phyloP scores from a whole-genome alignment of 1,140 invertebrate species.

The Orussus abietinus region DNA sequence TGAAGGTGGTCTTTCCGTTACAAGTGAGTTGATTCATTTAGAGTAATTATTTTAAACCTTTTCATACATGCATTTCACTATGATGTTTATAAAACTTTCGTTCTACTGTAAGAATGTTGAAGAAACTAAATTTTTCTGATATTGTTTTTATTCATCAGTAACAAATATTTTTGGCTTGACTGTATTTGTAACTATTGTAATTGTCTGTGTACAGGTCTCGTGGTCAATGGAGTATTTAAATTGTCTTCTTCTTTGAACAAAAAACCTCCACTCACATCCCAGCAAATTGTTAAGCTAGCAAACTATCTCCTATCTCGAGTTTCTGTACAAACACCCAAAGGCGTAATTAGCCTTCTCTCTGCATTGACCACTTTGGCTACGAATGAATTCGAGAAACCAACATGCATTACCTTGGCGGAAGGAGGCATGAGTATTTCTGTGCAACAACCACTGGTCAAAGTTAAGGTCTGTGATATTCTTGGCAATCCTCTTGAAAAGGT shows the following conservation, averaged over 20 bases:
- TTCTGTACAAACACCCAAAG: slow-evolving; percentile 82
- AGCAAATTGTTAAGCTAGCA: slow-evolving; percentile 85
- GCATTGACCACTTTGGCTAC: slow-evolving; percentile 68
- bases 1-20: slow-evolving; percentile 78
- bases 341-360: slow-evolving; percentile 74
- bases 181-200: slow-evolving; percentile 3
- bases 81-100: slow-evolving; percentile 32
- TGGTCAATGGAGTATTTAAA: slow-evolving; percentile 72
- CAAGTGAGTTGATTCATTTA: slow-evolving; percentile 43
- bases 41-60: not conserved
- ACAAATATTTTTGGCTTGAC: slow-evolving; percentile 1
- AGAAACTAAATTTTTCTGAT: slow-evolving; percentile 17
- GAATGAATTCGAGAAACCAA: slow-evolving; percentile 65
- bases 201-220: slow-evolving; percentile 52
- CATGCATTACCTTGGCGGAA: slow-evolving; percentile 74
- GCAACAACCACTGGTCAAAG: slow-evolving; percentile 66
- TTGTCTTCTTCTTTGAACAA: slow-evolving; percentile 68
- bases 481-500: slow-evolving; percentile 65
- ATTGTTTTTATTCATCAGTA: not conserved
- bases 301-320: slow-evolving; percentile 89
- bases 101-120: slow-evolving; percentile 28
- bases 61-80: slow-evolving; percentile 5
- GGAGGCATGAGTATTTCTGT: slow-evolving; percentile 68
- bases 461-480: slow-evolving; percentile 82
- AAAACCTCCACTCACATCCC: slow-evolving; percentile 65